These are phyloP conservation scores for Poecilia wingei DNA, from an alignment of 2,797 vertebrate species.

Conservation along the genomic window DNA sequence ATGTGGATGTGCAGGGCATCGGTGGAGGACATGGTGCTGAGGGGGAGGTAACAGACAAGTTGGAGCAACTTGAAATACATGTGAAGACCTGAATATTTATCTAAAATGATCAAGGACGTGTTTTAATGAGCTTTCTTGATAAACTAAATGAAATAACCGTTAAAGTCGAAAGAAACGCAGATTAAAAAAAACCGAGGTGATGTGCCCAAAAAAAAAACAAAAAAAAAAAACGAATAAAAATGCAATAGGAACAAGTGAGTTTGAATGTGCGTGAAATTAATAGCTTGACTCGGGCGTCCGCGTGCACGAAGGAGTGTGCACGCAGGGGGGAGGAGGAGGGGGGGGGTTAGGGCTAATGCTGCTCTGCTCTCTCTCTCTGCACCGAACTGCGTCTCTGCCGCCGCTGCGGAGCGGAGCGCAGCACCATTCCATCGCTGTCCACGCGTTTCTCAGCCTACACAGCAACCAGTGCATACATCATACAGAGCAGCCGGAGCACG, in stretches of 20 bases:
- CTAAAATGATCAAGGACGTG: constrained; percentile 20
- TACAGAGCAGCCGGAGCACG: constrained; percentile 37
- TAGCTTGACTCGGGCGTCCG: constrained; percentile 39
- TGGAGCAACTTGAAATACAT: constrained; percentile 9
- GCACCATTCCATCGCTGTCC: constrained; percentile 72
- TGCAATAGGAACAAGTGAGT: constrained; percentile 26
- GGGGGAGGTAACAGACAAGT: constrained; percentile 16
- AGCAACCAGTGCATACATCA: constrained; percentile 63
- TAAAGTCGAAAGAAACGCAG: not conserved
- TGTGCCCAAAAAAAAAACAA: no score
- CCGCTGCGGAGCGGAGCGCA: constrained; percentile 68
- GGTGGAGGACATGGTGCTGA: constrained; percentile 33
- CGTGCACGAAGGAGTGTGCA: constrained; percentile 32
- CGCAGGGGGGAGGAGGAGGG: not conserved
- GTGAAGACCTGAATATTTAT: constrained; percentile 3
- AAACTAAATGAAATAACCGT: constrained; percentile 24
- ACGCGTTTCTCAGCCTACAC: constrained; percentile 78
- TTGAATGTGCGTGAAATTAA: constrained; percentile 51
- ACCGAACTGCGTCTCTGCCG: constrained; percentile 79
- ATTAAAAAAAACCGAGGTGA: not conserved
- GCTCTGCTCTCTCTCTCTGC: constrained; percentile 68
- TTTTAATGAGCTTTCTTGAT: constrained; percentile 29
- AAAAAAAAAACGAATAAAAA: not conserved
- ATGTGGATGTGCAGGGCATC: constrained; percentile 58
- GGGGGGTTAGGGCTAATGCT: constrained; percentile 53